phyloP scores from a whole-genome alignment of 2,888 invertebrate genomes.

The Tachina fera region DNA sequence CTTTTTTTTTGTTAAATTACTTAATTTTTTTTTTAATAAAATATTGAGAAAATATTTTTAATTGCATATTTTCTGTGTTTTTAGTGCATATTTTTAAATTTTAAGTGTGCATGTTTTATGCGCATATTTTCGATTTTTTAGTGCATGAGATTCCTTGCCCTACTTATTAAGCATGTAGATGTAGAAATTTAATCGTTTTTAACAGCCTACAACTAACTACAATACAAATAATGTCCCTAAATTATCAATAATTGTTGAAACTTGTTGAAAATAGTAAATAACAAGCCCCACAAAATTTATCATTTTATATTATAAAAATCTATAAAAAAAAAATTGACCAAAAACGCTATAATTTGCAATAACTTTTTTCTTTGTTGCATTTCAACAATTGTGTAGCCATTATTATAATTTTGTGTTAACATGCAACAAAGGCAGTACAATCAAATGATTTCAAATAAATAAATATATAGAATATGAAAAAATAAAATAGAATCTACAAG shows the following conservation, averaged over 20 bases:
- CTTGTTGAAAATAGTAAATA: constrained; percentile 32
- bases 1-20: too few relatives aligned
- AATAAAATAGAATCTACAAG: constrained; percentile 18
- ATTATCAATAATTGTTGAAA: constrained; percentile 9
- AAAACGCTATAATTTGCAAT: constrained; percentile 62
- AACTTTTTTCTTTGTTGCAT: constrained; percentile 23
- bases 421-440: constrained; percentile 63
- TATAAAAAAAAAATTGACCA: constrained; percentile 33
- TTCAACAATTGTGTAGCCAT: constrained; percentile 63
- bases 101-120: too few relatives aligned
- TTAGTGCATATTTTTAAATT: too few relatives aligned
- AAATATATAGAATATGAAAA: constrained; percentile 2
- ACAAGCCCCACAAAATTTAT: constrained; percentile 3
- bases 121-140: too few relatives aligned
- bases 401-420: constrained; percentile 67
- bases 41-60: too few relatives aligned
- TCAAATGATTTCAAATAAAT: constrained; percentile 60
- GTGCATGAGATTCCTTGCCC: too few relatives aligned
- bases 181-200: too few relatives aligned
- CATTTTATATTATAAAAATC: background rate
- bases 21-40: too few relatives aligned
- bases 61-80: too few relatives aligned
- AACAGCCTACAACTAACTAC: background rate
- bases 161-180: too few relatives aligned
- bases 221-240: constrained; percentile 11